These are phyloP conservation scores for Nomada flava DNA, from an alignment of 2,888 invertebrate species.

Conservation along the genomic window DNA sequence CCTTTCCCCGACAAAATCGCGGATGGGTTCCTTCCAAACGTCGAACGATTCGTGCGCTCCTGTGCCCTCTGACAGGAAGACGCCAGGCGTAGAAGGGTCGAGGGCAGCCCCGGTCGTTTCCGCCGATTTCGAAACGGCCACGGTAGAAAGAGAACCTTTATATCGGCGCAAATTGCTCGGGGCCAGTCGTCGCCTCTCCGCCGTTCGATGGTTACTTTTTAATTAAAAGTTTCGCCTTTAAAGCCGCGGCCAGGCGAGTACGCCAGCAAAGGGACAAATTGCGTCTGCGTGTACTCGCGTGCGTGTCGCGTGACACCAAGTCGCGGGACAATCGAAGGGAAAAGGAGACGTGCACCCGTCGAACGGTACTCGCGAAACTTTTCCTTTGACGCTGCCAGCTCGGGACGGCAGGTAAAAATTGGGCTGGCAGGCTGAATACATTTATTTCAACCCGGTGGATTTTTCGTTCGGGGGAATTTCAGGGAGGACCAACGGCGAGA, in stretches of 20 bases:
- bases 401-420: background rate
- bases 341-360: constrained; percentile 2
- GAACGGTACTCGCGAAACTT: constrained; percentile 14
- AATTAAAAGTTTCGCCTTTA: constrained; percentile 71
- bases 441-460: background rate
- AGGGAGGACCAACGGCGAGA: constrained; percentile 8
- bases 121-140: constrained; percentile 44
- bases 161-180: constrained; percentile 68
- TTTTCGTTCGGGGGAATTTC: background rate
- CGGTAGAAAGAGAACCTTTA: constrained; percentile 61
- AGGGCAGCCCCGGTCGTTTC: constrained; percentile 32
- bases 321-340: constrained; percentile 25
- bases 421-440: no score
- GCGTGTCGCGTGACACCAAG: constrained; percentile 11
- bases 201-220: constrained; percentile 67
- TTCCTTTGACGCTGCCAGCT: background rate
- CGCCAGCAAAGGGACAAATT: constrained; percentile 12
- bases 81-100: background rate
- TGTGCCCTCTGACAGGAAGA: no score
- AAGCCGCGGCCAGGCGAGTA: constrained; percentile 27
- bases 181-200: constrained; percentile 35
- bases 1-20: background rate
- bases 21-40: constrained; percentile 4
- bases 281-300: background rate
- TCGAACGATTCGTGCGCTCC: background rate